phyloP scores from a whole-genome alignment of 2,797 vertebrate genomes.

The Anisognathus igniventris region DNA sequence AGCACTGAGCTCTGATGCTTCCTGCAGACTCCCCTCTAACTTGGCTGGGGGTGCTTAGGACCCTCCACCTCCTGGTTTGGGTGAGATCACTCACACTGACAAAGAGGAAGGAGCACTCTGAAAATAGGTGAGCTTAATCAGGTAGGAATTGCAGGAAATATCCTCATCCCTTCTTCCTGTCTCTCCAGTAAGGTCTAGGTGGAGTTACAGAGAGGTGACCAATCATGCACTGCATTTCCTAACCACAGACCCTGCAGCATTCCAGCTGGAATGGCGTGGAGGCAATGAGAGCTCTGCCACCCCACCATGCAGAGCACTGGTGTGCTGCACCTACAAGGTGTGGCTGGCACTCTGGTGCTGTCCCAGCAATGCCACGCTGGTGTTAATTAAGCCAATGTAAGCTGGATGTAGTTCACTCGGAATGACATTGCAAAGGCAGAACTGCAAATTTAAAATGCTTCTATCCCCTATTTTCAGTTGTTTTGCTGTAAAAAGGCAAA shows the following conservation, averaged over 20 bases:
- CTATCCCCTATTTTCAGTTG: not conserved
- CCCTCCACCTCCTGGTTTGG: fast-evolving
- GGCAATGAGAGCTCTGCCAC: not conserved
- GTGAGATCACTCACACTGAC: not conserved
- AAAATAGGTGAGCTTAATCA: not conserved
- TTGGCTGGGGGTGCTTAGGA: not conserved
- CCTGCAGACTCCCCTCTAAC: not conserved
- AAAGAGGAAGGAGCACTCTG: not conserved
- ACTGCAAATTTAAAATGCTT: not conserved
- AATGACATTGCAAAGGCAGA: not conserved
- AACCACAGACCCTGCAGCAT: not conserved
- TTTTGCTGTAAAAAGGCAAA: not conserved
- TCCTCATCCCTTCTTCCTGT: fast-evolving
- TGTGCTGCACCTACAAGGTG: not conserved
- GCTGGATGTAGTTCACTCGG: not conserved
- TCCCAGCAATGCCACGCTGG: fast-evolving
- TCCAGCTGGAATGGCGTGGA: fast-evolving
- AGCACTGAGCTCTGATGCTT: not conserved
- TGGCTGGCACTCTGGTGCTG: not conserved
- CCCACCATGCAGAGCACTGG: fast-evolving
- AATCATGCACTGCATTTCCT: not conserved
- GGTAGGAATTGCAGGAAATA: not conserved
- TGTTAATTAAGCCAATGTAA: not conserved
- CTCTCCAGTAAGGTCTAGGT: not conserved
- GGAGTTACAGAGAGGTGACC: not conserved